These are phyloP conservation scores for Sycobia sp. DNA, from an alignment of 1,140 invertebrate genomes.

Conservation along the genomic window DNA sequence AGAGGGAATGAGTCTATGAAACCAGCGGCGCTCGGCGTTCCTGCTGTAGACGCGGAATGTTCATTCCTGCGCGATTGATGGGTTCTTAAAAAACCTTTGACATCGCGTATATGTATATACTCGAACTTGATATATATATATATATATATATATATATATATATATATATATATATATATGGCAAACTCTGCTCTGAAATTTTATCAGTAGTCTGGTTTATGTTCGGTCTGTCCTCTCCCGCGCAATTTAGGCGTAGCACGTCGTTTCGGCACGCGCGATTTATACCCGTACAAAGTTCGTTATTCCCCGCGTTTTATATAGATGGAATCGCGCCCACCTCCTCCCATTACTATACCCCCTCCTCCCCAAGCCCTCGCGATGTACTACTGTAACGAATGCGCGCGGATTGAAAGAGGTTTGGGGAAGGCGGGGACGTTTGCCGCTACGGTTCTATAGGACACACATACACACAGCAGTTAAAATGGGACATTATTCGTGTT, in stretches of 20 bases:
- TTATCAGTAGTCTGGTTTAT: background rate
- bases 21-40: background rate
- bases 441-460: too few relatives aligned
- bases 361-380: too few relatives aligned
- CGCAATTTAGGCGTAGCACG: background rate
- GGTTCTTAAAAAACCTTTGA: constrained; percentile 17
- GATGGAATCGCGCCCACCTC: background rate
- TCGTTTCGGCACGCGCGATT: background rate
- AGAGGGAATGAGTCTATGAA: constrained; percentile 7
- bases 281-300: constrained; percentile 2
- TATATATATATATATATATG: background rate
- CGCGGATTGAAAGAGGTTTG: background rate
- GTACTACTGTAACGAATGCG: background rate
- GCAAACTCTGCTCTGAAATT: constrained; percentile 12
- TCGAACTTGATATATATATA: too few relatives aligned
- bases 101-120: too few relatives aligned
- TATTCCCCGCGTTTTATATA: constrained; percentile 4
- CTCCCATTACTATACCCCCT: too few relatives aligned
- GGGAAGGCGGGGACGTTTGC: too few relatives aligned
- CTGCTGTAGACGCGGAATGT: constrained; percentile 24
- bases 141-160: too few relatives aligned
- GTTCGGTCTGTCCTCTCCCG: too few relatives aligned
- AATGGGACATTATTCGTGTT: too few relatives aligned
- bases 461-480: too few relatives aligned
- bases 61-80: constrained; percentile 25